phyloP scores from a whole-genome alignment of 2,797 vertebrate genomes.

The Clarias platycephalus region DNA sequence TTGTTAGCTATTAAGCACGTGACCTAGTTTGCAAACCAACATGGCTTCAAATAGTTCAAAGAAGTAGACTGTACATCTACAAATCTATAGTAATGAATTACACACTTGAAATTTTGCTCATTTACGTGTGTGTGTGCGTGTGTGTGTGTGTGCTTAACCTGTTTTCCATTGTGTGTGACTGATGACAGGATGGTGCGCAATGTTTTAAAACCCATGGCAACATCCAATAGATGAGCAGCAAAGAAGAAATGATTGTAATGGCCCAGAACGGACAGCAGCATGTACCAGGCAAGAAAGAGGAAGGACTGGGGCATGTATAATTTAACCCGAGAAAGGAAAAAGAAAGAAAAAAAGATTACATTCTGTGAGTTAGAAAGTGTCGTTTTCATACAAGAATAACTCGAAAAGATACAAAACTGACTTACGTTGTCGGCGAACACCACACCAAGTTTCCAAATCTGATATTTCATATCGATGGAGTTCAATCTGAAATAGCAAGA shows the following conservation, averaged over 20 bases:
- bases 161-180: slow-evolving; percentile 79
- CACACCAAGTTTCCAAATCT: slow-evolving; percentile 77
- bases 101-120: no score
- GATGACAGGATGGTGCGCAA: slow-evolving; percentile 77
- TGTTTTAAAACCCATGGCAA: slow-evolving; percentile 79
- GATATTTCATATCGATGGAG: slow-evolving; percentile 73
- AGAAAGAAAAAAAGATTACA: slow-evolving; percentile 44
- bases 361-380: slow-evolving; percentile 24
- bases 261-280: slow-evolving; percentile 72
- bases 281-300: slow-evolving; percentile 76
- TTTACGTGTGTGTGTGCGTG: background rate
- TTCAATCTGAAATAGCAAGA: slow-evolving; percentile 64
- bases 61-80: no score
- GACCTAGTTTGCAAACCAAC: no score
- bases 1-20: no score
- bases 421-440: slow-evolving; percentile 76
- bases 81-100: no score
- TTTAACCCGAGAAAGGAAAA: slow-evolving; percentile 15
- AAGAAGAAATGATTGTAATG: slow-evolving; percentile 81
- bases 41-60: no score
- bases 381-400: background rate
- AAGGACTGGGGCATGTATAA: slow-evolving; percentile 64
- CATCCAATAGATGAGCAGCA: slow-evolving; percentile 76
- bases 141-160: slow-evolving; percentile 56
- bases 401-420: slow-evolving; percentile 26